Evolutionary conservation across 2,797 vertebrate species (phyloP).

Genomic region (Salmo trutta): DNA sequence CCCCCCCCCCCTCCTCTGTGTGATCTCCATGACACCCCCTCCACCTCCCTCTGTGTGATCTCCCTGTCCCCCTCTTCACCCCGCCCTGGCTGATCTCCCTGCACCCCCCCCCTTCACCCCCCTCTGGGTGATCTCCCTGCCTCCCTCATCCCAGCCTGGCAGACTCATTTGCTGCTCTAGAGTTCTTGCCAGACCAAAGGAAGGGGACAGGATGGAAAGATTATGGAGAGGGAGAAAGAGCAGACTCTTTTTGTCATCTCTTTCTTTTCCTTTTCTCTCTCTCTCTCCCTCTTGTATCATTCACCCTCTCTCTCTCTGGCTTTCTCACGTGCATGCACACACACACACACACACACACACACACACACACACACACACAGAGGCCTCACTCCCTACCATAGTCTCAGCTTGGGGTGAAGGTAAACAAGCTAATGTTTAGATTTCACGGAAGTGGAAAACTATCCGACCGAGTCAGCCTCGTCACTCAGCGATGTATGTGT

Average conservation of each 20-base stretch:
- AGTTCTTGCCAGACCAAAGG: constrained; percentile 11
- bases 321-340: no score
- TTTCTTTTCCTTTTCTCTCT: constrained; percentile 13
- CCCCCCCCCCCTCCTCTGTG: no score
- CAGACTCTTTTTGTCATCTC: neutral
- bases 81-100: no score
- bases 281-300: constrained; percentile 25
- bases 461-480: constrained; percentile 56
- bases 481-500: constrained; percentile 69
- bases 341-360: no score
- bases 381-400: constrained; percentile 14
- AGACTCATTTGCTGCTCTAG: constrained; percentile 4
- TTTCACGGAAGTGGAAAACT: constrained; percentile 70
- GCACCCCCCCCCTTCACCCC: no score
- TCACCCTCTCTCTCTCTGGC: constrained; percentile 8
- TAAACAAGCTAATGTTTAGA: constrained; percentile 75
- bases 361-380: constrained; percentile 28
- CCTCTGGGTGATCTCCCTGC: no score
- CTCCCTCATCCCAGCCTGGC: neutral
- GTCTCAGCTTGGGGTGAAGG: constrained; percentile 47
- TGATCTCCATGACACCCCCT: no score
- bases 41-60: no score
- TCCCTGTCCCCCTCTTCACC: no score
- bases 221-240: constrained; percentile 12
- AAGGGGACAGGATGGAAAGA: constrained; percentile 13